A percentile compares a stretch with the other conserved stretches of the same genome.
Evolutionary conservation across 23 tunicate species (phyloP).

Genomic region (Diplosoma virens): DNA sequence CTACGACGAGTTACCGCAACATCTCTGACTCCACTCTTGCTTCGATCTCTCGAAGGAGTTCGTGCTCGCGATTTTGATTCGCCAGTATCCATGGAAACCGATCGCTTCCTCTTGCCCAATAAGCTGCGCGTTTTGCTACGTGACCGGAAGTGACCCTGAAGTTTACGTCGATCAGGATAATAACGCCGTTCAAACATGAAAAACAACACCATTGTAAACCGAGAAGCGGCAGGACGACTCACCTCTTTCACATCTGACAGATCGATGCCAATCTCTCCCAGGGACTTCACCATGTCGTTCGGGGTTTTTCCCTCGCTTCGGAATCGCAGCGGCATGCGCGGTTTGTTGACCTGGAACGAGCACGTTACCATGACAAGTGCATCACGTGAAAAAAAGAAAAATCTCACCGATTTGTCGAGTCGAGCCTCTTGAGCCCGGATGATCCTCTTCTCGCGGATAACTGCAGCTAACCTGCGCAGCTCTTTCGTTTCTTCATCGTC

Average conservation of each 20-base stretch:
- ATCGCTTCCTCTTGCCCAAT: slow-evolving; percentile 65
- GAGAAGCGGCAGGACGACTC: too few relatives aligned
- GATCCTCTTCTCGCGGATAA: slow-evolving; percentile 73
- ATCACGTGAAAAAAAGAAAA: neutral
- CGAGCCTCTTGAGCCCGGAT: slow-evolving; percentile 53
- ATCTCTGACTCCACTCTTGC: slow-evolving; percentile 84
- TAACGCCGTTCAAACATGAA: neutral
- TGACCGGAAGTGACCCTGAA: slow-evolving; percentile 92
- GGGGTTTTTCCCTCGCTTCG: slow-evolving; percentile 40
- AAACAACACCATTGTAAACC: neutral
- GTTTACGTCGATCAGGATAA: too few relatives aligned
- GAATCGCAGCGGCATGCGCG: slow-evolving; percentile 42
- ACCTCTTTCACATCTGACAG: slow-evolving; percentile 46
- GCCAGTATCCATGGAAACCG: slow-evolving; percentile 49
- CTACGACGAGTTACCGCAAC: slow-evolving; percentile 35
- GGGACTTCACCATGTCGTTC: slow-evolving; percentile 47
- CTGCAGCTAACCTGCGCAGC: slow-evolving; percentile 78
- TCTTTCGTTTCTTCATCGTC: slow-evolving; percentile 92
- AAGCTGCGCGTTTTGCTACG: slow-evolving; percentile 67
- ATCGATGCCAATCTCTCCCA: slow-evolving; percentile 80
- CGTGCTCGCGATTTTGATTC: slow-evolving; percentile 52
- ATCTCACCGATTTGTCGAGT: neutral
- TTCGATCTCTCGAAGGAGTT: slow-evolving; percentile 68
- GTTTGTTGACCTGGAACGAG: slow-evolving; percentile 79
- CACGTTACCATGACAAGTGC: too few relatives aligned